phyloP scores from a whole-genome alignment of 1,140 invertebrate genomes.

The Heliconius congener region DNA sequence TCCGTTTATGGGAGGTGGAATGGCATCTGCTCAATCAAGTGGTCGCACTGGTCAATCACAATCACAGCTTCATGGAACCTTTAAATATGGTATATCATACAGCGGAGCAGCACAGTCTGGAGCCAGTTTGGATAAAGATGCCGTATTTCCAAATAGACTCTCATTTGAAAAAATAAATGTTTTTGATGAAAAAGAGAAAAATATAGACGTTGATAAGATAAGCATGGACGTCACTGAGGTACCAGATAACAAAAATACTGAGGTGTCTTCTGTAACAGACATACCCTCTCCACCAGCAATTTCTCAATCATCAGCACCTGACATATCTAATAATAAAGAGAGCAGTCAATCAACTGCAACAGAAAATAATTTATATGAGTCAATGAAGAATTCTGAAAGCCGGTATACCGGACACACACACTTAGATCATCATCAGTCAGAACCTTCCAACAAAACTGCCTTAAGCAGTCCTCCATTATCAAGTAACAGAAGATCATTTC shows the following conservation, averaged over 20 bases:
- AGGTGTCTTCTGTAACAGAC: constrained; percentile 45
- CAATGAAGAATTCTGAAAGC: constrained; percentile 50
- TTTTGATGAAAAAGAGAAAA: constrained; percentile 70
- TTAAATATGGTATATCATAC: constrained; percentile 89
- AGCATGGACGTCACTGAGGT: constrained; percentile 65
- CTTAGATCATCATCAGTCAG: constrained; percentile 61
- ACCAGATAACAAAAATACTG: constrained; percentile 42
- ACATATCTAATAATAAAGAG: constrained; percentile 30
- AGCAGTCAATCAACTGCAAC: constrained; percentile 33
- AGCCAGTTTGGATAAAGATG: constrained; percentile 84
- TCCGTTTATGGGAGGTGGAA: constrained; percentile 87
- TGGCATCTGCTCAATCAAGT: constrained; percentile 89
- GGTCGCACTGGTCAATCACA: constrained; percentile 88
- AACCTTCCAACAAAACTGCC: constrained; percentile 33
- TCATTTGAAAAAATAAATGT: constrained; percentile 75
- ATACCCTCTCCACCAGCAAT: constrained; percentile 33
- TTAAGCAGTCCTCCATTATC: constrained; percentile 42
- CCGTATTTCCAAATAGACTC: constrained; percentile 66
- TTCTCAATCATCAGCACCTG: constrained; percentile 27
- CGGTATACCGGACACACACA: constrained; percentile 59
- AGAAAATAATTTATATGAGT: constrained; percentile 48
- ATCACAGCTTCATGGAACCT: constrained; percentile 89
- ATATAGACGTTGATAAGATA: constrained; percentile 71
- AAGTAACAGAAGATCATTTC: constrained; percentile 61
- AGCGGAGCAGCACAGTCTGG: constrained; percentile 90